Evolutionary conservation across 2,113 vertebrate genomes (phyloP), one percentile per base, ranked within the genome.

Genomic region (Paralichthys olivaceus): DNA sequence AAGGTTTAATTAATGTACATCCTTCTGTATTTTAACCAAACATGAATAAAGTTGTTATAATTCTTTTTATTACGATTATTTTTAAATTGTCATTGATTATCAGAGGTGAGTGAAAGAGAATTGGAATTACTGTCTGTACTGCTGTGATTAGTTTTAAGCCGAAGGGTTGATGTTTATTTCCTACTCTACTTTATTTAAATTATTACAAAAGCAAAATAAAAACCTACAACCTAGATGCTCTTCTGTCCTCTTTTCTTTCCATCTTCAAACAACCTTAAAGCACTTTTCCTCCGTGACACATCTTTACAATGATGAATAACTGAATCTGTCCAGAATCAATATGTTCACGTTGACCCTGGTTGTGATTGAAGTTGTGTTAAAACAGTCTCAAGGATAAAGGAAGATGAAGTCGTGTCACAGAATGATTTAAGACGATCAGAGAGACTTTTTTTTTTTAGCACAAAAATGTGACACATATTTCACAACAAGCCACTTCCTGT

Each of bases 381-480:
- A 70, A 66, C 5, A 11, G n/a, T 26, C 45, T 43, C 19, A 47
- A 47, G 69, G 69, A 69, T 6, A 7, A 43, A 43, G 29, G 56
- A 62, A 47, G 79, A 79, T n/a, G 49, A 2, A 2, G 13, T 51
- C 9, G 20, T 5, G 66, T 1, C 15, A 53, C 19, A 19, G 62
- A 40, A 55, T 64, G 79, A 28, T 20, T 65, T 40, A 26, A 43
- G 25, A 49, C 3, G 1, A 53, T 7, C 20, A n/a, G 19, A 22
- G n/a, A 22, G 8, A 51, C 13, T 8, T 22, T 25, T 8, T 63
- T 25, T 11, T 32, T 7, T 32, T 32, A 40, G 32, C 12, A 28
- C 32, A 7, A 45, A 77, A 2, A 77, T 0, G 55, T 55, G 72
- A 76, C 72, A 74, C 71, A 19, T 47, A 54, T 61, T 62, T 47